Base-by-base conservation (phyloP, 2,888 invertebrate genomes). In the Lasioglossum zephyrum region DNA sequence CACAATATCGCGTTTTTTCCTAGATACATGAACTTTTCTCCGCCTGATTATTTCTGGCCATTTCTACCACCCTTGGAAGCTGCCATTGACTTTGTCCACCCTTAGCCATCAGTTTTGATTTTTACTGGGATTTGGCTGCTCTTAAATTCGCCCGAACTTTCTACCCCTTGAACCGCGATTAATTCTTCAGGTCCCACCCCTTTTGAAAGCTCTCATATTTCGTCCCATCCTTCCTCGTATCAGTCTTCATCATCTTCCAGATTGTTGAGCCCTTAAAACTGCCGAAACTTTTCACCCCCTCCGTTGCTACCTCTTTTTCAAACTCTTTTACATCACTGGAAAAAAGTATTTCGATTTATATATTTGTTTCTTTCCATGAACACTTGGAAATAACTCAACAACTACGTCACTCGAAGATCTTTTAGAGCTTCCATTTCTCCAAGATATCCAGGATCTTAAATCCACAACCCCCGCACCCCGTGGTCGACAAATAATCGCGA, bases 1-100 rank as follows among this genome's bases (percentile, higher is more conserved):
- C 57, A 82, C 79, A 84, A 77, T 84, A 76, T 16, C 8, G 31
- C 53, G 39, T 13, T 31, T 39, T 13, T 39, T 18, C 41, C 22
- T 16, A 11, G 44, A 36, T 2, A 18, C n/a, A 22, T 1, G 36
- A 66, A n/a, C 8, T 69, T 69, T 49, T 18, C 57, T 49, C 44
- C 66, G 18, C 11, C 60, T 26, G 26, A 60, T 60, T 60, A 26
- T 31, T 60, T 60, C 13, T 16, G 13, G 5, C 13, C 26, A 13
- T 26, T 60, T 5, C 26, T 60, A 31, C 31, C 31, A 11, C 36
- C 6, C 18, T 74, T 8, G 60, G 5, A 13, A 13, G 13, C 26
- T 31, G 4, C 13, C 26, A 26, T 60, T 26, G 13, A 60, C 60
- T 60, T 31, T 31, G 26, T 26, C 26, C 26, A 31, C 60, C 60